Evolutionary conservation across 2,888 invertebrate genomes (phyloP), one percentile per base, ranked within the genome.

Genomic region (Caenorhabditis uteleia): DNA sequence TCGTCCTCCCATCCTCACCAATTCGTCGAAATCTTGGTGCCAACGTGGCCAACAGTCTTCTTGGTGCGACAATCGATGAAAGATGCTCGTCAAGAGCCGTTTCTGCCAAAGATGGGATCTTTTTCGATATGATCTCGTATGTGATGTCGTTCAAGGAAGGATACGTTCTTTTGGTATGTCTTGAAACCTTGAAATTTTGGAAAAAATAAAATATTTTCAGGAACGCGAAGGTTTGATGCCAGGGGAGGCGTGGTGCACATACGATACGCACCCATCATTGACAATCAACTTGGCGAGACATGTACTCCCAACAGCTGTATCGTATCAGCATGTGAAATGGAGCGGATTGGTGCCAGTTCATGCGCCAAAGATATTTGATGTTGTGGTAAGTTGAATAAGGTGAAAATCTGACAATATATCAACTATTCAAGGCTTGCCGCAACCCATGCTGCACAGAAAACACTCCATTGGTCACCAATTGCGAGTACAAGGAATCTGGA

Each of bases 221-320:
- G 64, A 64, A 33, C 57, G 64, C 2, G 64, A 64, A 3, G 26
- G 40, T 23, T 31, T 64, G 3, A n/a, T 44, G 2, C 64, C 64
- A n/a, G 64, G 64, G 25, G 64, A 64, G 27, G 64, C 64, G 0
- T 64, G 64, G 64, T 64, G 64, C 16, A 36, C 48, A 3, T 38
- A 39, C 27, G 48, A 39, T 16, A 21, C 20, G 31, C 31, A 16
- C 1, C 18, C 44, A 18, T n/a, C 14, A 18, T 31, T 53, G 27
- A 53, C 44, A 1, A 27, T 53, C 5, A 38, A 36, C 4, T 23
- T 45, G 29, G 45, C 43, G 10, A 42, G 36, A 42, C 29, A 39
- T 20, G 40, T 59, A 20, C 25, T 34, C 23, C 49, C 55, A 14
- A 36, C 26, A 25, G 26, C 44, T 7, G 54, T 60, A 1, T 60